Conservation (phyloP, 92 coral and sea anemone species). For the Epizoanthus illoricatus region DNA sequence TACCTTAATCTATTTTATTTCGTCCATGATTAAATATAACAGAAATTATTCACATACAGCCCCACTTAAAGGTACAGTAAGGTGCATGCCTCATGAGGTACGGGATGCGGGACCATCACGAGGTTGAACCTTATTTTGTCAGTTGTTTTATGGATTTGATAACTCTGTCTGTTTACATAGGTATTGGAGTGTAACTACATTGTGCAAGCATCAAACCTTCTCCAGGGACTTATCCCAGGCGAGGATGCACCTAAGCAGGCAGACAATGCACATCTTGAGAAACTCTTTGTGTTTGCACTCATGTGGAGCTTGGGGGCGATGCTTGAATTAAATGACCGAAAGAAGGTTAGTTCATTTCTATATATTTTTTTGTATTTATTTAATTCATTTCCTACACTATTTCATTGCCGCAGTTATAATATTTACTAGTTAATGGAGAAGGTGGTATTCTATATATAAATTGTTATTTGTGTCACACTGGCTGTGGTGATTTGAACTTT, state of each 20-base stretch:
- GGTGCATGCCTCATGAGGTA: neutral
- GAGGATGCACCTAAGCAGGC: conserved; percentile 97
- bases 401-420: too few relatives aligned
- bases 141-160: too few relatives aligned
- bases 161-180: conserved; percentile 37
- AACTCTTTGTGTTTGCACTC: conserved; percentile 84
- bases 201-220: conserved; percentile 89
- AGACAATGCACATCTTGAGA: conserved; percentile 84
- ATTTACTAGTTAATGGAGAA: too few relatives aligned
- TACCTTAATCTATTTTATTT: too few relatives aligned
- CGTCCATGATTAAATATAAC: neutral
- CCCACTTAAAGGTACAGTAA: neutral
- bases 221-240: conserved; percentile 94
- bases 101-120: neutral
- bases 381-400: too few relatives aligned
- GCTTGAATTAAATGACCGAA: conserved; percentile 84
- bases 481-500: too few relatives aligned
- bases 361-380: too few relatives aligned
- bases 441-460: too few relatives aligned
- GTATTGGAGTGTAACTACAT: conserved; percentile 96
- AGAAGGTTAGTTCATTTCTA: conserved; percentile 55
- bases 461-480: too few relatives aligned
- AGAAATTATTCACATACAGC: neutral
- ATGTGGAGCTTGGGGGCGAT: conserved; percentile 99
- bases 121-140: too few relatives aligned